Conservation (phyloP, 2,113 vertebrate species). For the Scophthalmus maximus region DNA sequence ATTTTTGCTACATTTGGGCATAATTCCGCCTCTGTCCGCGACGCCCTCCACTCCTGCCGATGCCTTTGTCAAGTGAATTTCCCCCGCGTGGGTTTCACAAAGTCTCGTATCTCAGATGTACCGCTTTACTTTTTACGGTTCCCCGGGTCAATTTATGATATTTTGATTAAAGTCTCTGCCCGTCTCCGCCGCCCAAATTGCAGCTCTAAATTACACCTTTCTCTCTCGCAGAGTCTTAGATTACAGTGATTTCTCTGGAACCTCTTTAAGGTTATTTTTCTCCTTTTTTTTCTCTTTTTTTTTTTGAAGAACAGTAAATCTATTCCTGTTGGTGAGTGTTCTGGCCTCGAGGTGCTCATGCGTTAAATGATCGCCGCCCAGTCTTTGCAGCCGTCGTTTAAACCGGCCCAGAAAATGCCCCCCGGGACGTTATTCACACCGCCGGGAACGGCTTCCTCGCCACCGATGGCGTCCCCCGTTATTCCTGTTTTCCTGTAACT, state of each 20-base stretch:
- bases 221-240: not conserved
- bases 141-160: not conserved
- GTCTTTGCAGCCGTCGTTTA: constrained; percentile 50
- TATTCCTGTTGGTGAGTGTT: constrained; percentile 41
- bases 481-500: too few species aligned
- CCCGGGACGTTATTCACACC: constrained; percentile 44
- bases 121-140: not conserved
- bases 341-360: constrained; percentile 45
- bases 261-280: too few species aligned
- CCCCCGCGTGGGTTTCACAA: too few species aligned
- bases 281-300: too few species aligned
- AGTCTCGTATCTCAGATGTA: too few species aligned
- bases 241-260: constrained; percentile 33
- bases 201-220: constrained; percentile 14
- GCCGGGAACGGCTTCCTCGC: constrained; percentile 23
- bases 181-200: not conserved
- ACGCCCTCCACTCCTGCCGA: too few species aligned
- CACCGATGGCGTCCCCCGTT: constrained; percentile 29
- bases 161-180: constrained; percentile 5
- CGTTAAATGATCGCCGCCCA: constrained; percentile 45
- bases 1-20: too few species aligned
- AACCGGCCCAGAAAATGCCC: constrained; percentile 32
- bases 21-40: too few species aligned
- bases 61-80: too few species aligned
- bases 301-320: constrained; percentile 41